Conservation (phyloP, 1,140 invertebrate species). For the Gryon sp. region DNA sequence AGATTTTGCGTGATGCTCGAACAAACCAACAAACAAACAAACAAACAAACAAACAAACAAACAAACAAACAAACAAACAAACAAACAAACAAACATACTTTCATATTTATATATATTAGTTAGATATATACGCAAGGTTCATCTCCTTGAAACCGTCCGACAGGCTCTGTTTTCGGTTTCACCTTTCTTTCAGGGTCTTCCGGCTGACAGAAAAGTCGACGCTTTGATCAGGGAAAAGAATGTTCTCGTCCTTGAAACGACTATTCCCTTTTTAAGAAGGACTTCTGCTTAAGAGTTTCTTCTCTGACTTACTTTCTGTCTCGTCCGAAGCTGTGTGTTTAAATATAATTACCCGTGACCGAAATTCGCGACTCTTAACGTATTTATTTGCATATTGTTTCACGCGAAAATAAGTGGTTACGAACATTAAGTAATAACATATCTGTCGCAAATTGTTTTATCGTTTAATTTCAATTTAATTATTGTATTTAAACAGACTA, state of each 20-base stretch:
- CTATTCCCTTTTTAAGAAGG: conserved; percentile 64
- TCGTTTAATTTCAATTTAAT: conserved; percentile 37
- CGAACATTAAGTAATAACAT: conserved; percentile 4
- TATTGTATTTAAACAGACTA: background rate
- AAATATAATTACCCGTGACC: conserved; percentile 30
- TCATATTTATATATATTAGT: too few relatives aligned
- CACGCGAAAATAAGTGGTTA: conserved; percentile 6
- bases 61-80: too few relatives aligned
- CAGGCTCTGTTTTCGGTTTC: conserved; percentile 35
- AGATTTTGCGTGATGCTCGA: too few relatives aligned
- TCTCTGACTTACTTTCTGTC: conserved; percentile 50
- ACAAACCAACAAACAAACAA: too few relatives aligned
- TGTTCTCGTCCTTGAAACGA: conserved; percentile 66
- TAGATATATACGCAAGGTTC: conserved; percentile 33
- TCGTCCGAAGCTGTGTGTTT: conserved; percentile 25
- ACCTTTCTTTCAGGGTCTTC: conserved; percentile 52
- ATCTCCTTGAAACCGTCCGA: conserved; percentile 46
- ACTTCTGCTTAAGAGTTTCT: conserved; percentile 43
- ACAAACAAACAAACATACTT: too few relatives aligned
- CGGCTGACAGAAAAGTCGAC: conserved; percentile 47
- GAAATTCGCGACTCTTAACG: conserved; percentile 32
- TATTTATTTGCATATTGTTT: conserved; percentile 40
- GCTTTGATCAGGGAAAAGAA: conserved; percentile 50
- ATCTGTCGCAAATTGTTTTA: conserved; percentile 30
- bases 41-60: too few relatives aligned